phyloP scores from a whole-genome alignment of 2,113 vertebrate genomes.

The Cyrtonyx montezumae region DNA sequence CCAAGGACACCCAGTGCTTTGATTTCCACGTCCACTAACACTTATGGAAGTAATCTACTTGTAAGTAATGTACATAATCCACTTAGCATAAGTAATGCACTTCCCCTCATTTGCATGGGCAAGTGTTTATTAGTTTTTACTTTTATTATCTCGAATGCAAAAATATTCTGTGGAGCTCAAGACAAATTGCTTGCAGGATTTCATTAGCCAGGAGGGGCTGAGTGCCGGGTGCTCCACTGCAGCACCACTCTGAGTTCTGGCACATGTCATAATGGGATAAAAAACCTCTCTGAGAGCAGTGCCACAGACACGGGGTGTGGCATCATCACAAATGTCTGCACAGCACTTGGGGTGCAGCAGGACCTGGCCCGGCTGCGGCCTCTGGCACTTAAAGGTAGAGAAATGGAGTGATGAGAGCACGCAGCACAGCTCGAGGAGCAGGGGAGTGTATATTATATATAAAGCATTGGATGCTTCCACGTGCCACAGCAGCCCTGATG shows the following conservation, averaged over 20 bases:
- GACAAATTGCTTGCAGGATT: not conserved
- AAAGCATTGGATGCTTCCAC: too few relatives aligned
- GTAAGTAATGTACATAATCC: not conserved
- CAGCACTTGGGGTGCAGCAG: not conserved
- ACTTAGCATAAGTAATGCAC: not conserved
- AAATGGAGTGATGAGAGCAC: accelerated
- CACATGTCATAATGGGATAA: accelerated
- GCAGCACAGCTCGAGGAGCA: accelerated
- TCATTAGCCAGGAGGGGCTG: accelerated
- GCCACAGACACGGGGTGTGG: accelerated
- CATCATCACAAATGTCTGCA: accelerated
- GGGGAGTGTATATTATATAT: not conserved
- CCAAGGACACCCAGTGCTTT: not conserved
- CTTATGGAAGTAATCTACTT: not conserved
- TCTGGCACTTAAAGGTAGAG: accelerated
- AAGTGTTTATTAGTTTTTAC: not conserved
- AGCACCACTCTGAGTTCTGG: accelerated
- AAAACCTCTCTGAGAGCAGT: not conserved
- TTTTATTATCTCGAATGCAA: not conserved
- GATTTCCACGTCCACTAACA: not conserved
- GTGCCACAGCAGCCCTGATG: too few relatives aligned
- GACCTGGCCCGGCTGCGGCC: not conserved
- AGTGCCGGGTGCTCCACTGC: accelerated
- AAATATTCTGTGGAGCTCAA: not conserved
- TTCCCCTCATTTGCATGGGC: not conserved